Base-by-base conservation (phyloP, 53 echinoderm and acorn worm genomes). In the Paelopatides confundens region DNA sequence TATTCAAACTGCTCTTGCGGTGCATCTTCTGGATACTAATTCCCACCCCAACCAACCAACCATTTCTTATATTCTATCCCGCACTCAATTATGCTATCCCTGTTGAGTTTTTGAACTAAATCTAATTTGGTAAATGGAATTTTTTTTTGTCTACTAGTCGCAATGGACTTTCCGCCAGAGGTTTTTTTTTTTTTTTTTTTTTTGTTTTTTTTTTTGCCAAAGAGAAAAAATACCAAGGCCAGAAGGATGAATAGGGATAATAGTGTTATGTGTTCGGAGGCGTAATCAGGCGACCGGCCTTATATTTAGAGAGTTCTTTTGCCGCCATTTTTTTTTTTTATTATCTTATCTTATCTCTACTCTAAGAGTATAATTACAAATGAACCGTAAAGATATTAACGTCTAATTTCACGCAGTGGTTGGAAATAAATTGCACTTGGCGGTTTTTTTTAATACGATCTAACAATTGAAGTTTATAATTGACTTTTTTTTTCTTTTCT, bases 381-480 rank as follows among this genome's bases (percentile, higher is more conserved):
- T n/a, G 71, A 71, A 71, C 71, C 71, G 71, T 71, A 40, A 71
- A 71, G 71, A 71, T 71, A 71, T 71, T 71, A 71, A 71, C 71
- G 71, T 71, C 71, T 43, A 71, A 71, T 71, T 71, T 71, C 46
- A 71, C 71, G 71, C 71, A 71, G 71, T 71, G 71, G 71, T 71
- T 71, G 71, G 46, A 40, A 71, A 71, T 71, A 71, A 43, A 71
- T 71, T 71, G 71, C 71, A 71, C 71, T 71, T 40, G 38, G 27
- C 71, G 71, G 39, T 71, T 71, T 39, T n/a, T n/a, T 71, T 71
- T 24, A 71, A 71, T 23, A 71, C 71, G 71, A 71, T 71, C 37
- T 40, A 71, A 43, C 71, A 71, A 71, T 71, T 71, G 71, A 39
- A 71, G 71, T 71, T 43, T 71, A 43, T 71, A 71, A 71, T 71